A percentile compares a stretch with the other conserved stretches of the same genome.
These are phyloP conservation scores for Drosophila mayri DNA, from an alignment of 1,140 invertebrate genomes.

Conservation along the genomic window DNA sequence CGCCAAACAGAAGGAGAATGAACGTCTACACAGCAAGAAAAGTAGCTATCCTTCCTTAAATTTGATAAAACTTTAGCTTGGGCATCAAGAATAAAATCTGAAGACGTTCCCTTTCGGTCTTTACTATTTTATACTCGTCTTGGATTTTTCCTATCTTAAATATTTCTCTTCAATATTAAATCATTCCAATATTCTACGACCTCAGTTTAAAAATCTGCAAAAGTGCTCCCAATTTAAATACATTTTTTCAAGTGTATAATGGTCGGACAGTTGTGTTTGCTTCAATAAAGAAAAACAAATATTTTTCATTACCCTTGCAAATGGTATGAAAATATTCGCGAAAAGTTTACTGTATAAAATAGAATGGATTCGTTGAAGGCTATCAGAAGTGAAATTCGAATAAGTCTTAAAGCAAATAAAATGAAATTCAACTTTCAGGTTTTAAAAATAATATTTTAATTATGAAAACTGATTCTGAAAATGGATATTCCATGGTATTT, in stretches of 20 bases:
- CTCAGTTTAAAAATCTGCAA: background rate
- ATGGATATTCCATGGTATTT: background rate
- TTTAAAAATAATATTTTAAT: slow-evolving; percentile 9
- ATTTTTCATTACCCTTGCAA: slow-evolving; percentile 22
- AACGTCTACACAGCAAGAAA: slow-evolving; percentile 31
- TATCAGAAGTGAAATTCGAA: slow-evolving; percentile 11
- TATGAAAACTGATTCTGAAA: slow-evolving; percentile 1
- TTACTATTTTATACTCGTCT: background rate
- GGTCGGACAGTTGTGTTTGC: slow-evolving; percentile 11
- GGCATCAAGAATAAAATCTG: background rate
- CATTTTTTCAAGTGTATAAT: background rate
- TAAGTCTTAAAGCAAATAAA: background rate
- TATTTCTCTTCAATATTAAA: background rate
- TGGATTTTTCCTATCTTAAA: background rate
- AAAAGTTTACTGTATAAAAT: slow-evolving; percentile 1
- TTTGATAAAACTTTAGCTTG: background rate
- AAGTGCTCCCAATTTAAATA: too few relatives aligned
- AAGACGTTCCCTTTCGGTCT: background rate
- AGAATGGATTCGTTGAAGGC: slow-evolving; percentile 6
- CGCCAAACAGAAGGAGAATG: slow-evolving; percentile 34
- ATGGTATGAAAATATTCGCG: slow-evolving; percentile 18
- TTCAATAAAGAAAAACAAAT: slow-evolving; percentile 20
- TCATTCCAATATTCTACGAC: background rate
- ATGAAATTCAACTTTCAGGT: background rate
- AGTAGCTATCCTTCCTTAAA: background rate